Conservation (phyloP, 2,888 invertebrate species). For the Drosophila anomelani region DNA sequence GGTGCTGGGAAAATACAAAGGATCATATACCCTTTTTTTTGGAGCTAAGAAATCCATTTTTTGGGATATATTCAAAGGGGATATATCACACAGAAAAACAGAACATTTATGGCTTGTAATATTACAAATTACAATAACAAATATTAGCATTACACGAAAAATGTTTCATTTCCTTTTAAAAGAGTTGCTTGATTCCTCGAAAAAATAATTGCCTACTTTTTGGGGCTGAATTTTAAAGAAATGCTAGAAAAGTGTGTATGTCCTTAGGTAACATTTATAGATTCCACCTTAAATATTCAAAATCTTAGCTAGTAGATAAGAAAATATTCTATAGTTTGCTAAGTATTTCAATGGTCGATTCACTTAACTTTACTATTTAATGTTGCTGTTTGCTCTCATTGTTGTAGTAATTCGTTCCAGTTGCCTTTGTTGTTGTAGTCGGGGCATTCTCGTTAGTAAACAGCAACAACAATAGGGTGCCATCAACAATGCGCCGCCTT, state of each 20-base stretch:
- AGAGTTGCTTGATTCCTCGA: neutral
- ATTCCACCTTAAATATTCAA: neutral
- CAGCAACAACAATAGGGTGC: slow-evolving; percentile 9
- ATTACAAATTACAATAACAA: neutral
- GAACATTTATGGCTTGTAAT: neutral
- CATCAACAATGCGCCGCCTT: slow-evolving; percentile 46
- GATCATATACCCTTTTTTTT: too few relatives aligned
- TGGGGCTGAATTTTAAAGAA: neutral
- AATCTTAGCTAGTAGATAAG: neutral
- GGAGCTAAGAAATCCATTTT: neutral
- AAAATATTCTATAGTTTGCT: neutral
- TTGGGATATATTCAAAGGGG: neutral
- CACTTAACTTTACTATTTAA: neutral
- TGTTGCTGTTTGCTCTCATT: slow-evolving; percentile 1
- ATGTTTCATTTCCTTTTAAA: too few relatives aligned
- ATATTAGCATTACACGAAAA: neutral
- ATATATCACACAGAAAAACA: neutral
- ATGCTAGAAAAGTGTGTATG: too few relatives aligned
- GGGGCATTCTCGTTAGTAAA: slow-evolving; percentile 25
- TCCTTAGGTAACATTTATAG: too few relatives aligned
- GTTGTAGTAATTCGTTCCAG: neutral
- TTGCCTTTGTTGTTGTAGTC: slow-evolving; percentile 4
- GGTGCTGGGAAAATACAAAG: neutral
- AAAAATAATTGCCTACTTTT: neutral
- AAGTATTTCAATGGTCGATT: neutral